Percentiles rank a stretch among this genome's conserved stretches.
phyloP scores from a whole-genome alignment of 2,888 invertebrate species.

The Caenorhabditis imperialis region DNA sequence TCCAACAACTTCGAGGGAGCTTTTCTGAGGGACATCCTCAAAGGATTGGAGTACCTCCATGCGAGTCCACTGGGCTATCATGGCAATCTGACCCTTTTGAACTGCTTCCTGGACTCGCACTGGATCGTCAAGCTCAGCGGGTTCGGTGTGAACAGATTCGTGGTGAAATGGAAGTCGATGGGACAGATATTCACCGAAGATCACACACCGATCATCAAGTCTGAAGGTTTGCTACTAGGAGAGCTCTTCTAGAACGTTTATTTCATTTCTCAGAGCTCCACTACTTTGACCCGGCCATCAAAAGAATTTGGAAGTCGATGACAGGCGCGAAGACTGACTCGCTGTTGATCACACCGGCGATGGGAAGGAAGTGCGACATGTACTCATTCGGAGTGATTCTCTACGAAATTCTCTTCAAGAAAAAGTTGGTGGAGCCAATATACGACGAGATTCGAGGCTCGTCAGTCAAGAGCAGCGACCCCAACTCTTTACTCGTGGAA shows the following conservation, averaged over 20 bases:
- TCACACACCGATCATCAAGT: slow-evolving; percentile 70
- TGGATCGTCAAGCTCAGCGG: slow-evolving; percentile 76
- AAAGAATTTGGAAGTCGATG: slow-evolving; percentile 51
- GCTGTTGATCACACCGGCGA: not conserved
- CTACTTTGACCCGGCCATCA: slow-evolving; percentile 75
- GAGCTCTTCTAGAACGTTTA: too few relatives aligned
- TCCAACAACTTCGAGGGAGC: slow-evolving; percentile 70
- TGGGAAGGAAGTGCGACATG: slow-evolving; percentile 65
- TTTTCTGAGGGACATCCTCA: slow-evolving; percentile 75
- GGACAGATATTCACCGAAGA: slow-evolving; percentile 64
- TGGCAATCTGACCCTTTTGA: slow-evolving; percentile 70
- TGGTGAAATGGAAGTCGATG: slow-evolving; percentile 58
- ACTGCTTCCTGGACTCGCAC: slow-evolving; percentile 74
- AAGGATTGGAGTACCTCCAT: slow-evolving; percentile 76
- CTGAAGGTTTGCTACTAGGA: slow-evolving; percentile 57
- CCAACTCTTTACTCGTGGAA: not conserved
- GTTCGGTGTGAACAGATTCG: slow-evolving; percentile 67
- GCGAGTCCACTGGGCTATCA: slow-evolving; percentile 68
- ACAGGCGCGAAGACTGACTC: slow-evolving; percentile 35
- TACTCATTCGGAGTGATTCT: slow-evolving; percentile 74
- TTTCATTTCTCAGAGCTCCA: slow-evolving; percentile 64
- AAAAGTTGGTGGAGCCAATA: slow-evolving; percentile 49
- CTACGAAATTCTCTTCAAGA: slow-evolving; percentile 68
- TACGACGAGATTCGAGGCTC: too few relatives aligned
- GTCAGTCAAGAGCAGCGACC: slow-evolving; percentile 1